Conservation (phyloP, 2,113 vertebrate species). For the Fulica atra region DNA sequence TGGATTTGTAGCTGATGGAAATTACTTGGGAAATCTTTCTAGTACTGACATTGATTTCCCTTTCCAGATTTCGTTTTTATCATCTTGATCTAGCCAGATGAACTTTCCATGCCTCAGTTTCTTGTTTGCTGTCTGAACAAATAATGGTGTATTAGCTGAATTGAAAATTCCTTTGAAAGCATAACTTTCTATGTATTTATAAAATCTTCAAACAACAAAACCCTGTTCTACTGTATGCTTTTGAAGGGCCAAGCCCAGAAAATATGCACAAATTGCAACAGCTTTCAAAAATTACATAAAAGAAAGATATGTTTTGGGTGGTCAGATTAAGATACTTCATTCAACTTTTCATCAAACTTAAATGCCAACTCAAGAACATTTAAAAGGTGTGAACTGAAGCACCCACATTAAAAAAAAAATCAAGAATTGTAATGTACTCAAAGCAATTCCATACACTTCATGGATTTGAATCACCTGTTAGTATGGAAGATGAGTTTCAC, state of each 20-base stretch:
- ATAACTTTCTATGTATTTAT: neutral
- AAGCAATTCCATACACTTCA: neutral
- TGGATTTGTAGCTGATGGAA: neutral
- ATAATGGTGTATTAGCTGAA: neutral
- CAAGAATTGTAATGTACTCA: neutral
- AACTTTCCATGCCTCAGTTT: neutral
- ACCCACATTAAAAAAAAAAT: neutral
- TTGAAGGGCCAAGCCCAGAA: neutral
- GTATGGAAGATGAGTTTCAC: neutral
- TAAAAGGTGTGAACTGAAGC: neutral
- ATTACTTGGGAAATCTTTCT: neutral
- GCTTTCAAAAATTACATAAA: neutral
- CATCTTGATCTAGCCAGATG: neutral
- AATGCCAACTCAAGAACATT: neutral
- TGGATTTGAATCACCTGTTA: neutral
- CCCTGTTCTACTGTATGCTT: neutral
- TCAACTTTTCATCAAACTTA: neutral
- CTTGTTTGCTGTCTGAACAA: neutral
- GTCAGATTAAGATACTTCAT: neutral
- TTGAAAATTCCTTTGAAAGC: neutral
- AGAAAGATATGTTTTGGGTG: neutral
- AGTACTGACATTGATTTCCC: neutral
- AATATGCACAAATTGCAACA: neutral
- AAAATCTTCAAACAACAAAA: neutral
- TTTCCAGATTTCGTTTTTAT: neutral